Base-by-base conservation (phyloP, 2,888 invertebrate genomes). In the Crepidodera aurea region DNA sequence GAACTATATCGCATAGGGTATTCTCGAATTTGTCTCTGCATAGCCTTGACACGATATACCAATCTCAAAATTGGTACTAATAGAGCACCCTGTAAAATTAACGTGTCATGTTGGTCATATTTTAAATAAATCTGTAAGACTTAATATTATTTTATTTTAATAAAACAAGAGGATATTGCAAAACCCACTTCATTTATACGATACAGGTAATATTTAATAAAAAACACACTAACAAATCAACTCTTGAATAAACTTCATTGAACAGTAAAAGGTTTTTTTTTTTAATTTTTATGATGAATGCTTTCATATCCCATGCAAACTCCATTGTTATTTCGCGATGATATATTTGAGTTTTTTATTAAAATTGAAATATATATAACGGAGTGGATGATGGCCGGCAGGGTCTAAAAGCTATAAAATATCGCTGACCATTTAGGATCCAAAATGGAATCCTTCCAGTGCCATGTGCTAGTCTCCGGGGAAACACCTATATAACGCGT, bases 401-500 rank as follows among this genome's bases (percentile, higher is more conserved):
- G 15, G 37, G 37, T 15, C 37, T 37, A 37, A 13, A 37, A 15
- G 37, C 15, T 10, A 37, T 37, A 37, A 37, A 37, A 37, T 37
- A 37, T 37, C 13, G 37, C 37, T 37, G 37, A 37, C 37, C 37
- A 37, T 37, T 37, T 37, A 37, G 37, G 37, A 37, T 37, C 37
- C 37, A 37, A 37, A 37, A 37, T 37, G 37, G 37, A 37, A 46
- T 46, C 25, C n/a, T 27, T 46, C 27, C 46, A 13, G 46, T 27
- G 46, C 46, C 46, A 22, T 13, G 27, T 46, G 46, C 13, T 22
- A 15, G 25, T 46, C 27, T 27, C 46, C n/a, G 25, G 27, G 46
- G 46, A 46, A 46, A 46, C 46, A 46, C 46, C 46, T 46, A 27
- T 25, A 22, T 46, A 25, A 27, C 12, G 46, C 46, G 46, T 25